Base-by-base conservation (phyloP, 2,797 vertebrate species). In the Antrozous pallidus region DNA sequence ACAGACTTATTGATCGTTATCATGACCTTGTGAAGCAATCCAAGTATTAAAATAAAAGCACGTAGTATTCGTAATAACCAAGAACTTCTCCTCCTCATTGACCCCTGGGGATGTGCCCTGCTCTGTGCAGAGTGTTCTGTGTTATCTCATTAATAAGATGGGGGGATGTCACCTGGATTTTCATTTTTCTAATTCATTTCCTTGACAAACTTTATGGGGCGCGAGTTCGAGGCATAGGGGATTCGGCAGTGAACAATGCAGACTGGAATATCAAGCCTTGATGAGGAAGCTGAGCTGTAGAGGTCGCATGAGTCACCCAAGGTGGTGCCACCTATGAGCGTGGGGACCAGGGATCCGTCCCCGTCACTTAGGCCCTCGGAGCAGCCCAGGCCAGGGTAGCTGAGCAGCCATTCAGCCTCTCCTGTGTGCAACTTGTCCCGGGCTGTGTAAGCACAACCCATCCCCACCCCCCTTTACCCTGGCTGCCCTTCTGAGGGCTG, bases 141-240 rank as follows among this genome's bases (percentile, higher is more conserved):
- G 13, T 75, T 18, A 61, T 61, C 69, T 93, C 77, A 42, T 65
- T 85, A 84, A 65, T 95, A 79, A 65, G 67, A 69, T 16, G 33
- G 38, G 42, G 51, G 33, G 33, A 3, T 86, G 31, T 61, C 73
- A 8, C 38, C 91, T 75, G 40, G 90, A 71, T 79, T 86, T 73
- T 58, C 47, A 12, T 36, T 88, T 88, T 90, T 96, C 45, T 75
- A 31, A 58, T 90, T 84, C 49, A 77, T 90, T 88, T 73, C 69
- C 42, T 86, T 61, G 93, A 93, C 78, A 58, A 28, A 33, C 58
- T 51, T 47, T 42, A 63, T 81, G 40, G 22, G 75, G 6, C 12
- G 0, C 14, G 20, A 77, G 28, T 90, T 88, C 45, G 83, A 61
- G 69, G 22, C 51, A 71, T 36, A 31, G 61, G 40, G 58, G 94